These are phyloP conservation scores for Balanococcus diminutus DNA, from an alignment of 2,888 invertebrate species.

Conservation along the genomic window DNA sequence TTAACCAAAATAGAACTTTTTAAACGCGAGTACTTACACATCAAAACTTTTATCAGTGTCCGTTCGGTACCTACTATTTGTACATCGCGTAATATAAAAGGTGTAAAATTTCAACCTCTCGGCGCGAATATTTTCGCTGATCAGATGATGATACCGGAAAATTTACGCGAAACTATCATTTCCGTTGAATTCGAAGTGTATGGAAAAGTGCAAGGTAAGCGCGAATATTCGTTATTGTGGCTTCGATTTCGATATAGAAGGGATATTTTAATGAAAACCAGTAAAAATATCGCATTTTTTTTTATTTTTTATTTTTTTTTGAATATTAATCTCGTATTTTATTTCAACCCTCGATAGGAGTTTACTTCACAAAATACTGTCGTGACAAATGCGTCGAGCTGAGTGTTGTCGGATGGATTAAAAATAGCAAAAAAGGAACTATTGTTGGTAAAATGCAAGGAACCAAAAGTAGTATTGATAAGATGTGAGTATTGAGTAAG, in stretches of 20 bases:
- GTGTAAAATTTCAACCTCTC: not conserved
- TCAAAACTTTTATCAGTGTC: not conserved
- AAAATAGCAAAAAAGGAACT: slow-evolving; percentile 85
- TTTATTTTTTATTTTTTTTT: not conserved
- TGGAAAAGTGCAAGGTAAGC: slow-evolving; percentile 86
- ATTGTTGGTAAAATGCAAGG: slow-evolving; percentile 91
- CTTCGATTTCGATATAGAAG: not conserved
- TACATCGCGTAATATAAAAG: not conserved
- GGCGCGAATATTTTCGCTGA: not conserved
- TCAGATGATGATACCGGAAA: slow-evolving; percentile 45
- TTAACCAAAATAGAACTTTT: slow-evolving; percentile 53
- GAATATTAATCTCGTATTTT: too few species aligned
- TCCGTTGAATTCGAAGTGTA: slow-evolving; percentile 90
- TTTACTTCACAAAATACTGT: slow-evolving; percentile 87
- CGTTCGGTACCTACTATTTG: not conserved
- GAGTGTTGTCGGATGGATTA: slow-evolving; percentile 87
- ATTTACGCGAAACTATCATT: slow-evolving; percentile 63
- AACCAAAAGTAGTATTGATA: slow-evolving; percentile 74
- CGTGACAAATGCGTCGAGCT: slow-evolving; percentile 77
- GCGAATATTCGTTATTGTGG: slow-evolving; percentile 39
- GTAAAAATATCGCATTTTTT: not conserved
- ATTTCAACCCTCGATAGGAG: slow-evolving; percentile 66
- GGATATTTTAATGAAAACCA: not conserved
- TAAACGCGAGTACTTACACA: not conserved
- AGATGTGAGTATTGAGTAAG: slow-evolving; percentile 86